Evolutionary conservation across 2,888 invertebrate species (phyloP).

Genomic region (Nomada fabriciana): DNA sequence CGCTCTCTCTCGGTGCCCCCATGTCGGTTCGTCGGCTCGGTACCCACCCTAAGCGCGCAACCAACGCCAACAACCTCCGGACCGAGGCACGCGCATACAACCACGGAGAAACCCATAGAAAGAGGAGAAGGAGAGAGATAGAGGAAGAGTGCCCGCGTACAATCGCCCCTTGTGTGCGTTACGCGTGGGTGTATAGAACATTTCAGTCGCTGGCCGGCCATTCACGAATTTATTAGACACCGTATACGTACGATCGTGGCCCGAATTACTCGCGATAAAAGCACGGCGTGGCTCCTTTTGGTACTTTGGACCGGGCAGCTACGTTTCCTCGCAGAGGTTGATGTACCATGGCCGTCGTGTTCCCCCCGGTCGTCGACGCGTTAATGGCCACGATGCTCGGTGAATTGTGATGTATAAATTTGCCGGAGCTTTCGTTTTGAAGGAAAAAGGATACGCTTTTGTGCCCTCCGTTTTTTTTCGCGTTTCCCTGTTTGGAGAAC

Average conservation of each 20-base stretch:
- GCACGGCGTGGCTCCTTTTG: slow-evolving; percentile 58
- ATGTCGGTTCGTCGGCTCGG: slow-evolving; percentile 59
- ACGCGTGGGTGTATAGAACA: slow-evolving; percentile 68
- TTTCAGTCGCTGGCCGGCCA: slow-evolving; percentile 66
- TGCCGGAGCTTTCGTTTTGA: slow-evolving; percentile 48
- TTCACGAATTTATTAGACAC: slow-evolving; percentile 72
- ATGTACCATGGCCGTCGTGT: slow-evolving; percentile 54
- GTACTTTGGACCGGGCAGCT: slow-evolving; percentile 43
- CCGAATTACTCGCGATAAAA: slow-evolving; percentile 72
- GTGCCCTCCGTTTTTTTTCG: neutral
- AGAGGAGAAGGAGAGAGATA: neutral
- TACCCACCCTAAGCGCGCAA: slow-evolving; percentile 64
- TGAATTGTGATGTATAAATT: slow-evolving; percentile 61
- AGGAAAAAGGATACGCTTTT: slow-evolving; percentile 36
- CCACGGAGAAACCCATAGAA: slow-evolving; percentile 4
- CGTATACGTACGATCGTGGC: slow-evolving; percentile 68
- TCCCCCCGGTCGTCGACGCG: slow-evolving; percentile 56
- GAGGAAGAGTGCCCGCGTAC: neutral
- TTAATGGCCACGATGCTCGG: slow-evolving; percentile 56
- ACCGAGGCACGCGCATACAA: slow-evolving; percentile 40
- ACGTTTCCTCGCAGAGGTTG: slow-evolving; percentile 54
- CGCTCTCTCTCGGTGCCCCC: slow-evolving; percentile 77
- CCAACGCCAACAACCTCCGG: slow-evolving; percentile 62
- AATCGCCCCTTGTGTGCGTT: slow-evolving; percentile 13
- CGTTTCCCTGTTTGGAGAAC: neutral